Base-by-base conservation (phyloP, 2,888 invertebrate genomes). In the Hydraecia micacea region DNA sequence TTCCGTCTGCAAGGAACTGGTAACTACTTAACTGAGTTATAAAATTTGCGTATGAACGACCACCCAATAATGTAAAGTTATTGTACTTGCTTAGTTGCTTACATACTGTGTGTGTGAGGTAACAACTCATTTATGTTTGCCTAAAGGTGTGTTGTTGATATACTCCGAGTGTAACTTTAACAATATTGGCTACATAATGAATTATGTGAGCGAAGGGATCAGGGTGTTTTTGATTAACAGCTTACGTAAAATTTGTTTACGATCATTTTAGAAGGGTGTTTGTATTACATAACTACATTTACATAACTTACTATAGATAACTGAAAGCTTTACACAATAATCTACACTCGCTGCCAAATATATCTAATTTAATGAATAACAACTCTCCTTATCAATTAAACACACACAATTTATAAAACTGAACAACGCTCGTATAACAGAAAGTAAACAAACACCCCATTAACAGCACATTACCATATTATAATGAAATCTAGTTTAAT, bases 31-130 rank as follows among this genome's bases (percentile, higher is more conserved):
- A 85, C 81, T 81, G 87, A 86, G 86, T 90, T 83, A n/a, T 76
- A 75, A 90, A 89, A 89, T 90, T 83, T 68, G 83, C 79, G 80
- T 83, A 82, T 86, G 81, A 87, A 87, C 80, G 79, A 87, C 86
- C 80, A 77, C 75, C 83, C 80, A 83, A 79, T 85, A 81, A 87
- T 80, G 80, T 81, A 84, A 85, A 87, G 78, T 87, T 88, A 88
- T 86, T 88, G 73, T 84, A 62, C 75, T 87, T 79, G 75, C 84
- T 73, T 84, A 62, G 74, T 87, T 79, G 75, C 84, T 73, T 75
- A 84, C 80, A 75, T 84, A 81, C 69, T 66, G 70, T 70, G 77
- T 81, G 68, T 84, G 65, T 62, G 70, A 78, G 49, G 68, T 79
- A 81, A 77, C 55, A 74, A 70, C 60, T 76, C 79, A 84, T 81